phyloP scores from a whole-genome alignment of 2,797 vertebrate genomes.

The Limnodromus scolopaceus region DNA sequence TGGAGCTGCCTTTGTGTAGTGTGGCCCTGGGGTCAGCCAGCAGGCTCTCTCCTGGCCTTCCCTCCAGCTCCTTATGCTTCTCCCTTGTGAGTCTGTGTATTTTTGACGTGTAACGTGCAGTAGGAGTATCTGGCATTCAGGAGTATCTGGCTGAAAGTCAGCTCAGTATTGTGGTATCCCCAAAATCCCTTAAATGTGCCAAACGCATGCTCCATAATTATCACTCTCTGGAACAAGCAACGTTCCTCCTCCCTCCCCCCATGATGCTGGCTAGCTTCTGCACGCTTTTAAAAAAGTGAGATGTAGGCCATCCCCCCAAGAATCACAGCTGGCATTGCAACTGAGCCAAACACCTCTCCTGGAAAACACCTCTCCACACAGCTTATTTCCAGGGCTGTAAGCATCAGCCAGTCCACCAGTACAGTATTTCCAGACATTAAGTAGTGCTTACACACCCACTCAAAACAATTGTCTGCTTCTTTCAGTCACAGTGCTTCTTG shows the following conservation, averaged over 20 bases:
- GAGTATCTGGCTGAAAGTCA: background rate
- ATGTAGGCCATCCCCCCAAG: background rate
- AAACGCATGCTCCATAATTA: background rate
- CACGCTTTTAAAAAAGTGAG: background rate
- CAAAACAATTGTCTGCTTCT: background rate
- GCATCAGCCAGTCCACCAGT: background rate
- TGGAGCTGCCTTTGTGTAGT: background rate
- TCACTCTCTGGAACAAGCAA: background rate
- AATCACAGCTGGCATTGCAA: background rate
- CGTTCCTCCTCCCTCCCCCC: background rate
- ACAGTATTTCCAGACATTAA: background rate
- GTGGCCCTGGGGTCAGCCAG: fast-evolving
- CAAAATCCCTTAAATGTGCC: background rate
- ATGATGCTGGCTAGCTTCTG: background rate
- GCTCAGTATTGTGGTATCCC: background rate
- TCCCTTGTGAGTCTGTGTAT: background rate
- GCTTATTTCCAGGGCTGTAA: background rate
- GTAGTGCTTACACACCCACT: background rate
- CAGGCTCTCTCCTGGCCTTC: background rate
- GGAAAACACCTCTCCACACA: background rate
- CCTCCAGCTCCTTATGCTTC: background rate
- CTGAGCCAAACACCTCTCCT: background rate
- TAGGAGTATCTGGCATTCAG: background rate
- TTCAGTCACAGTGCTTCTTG: background rate
- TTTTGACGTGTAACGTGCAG: background rate